These are phyloP conservation scores for Actinia tenebrosa DNA, from an alignment of 64 coral and sea anemone species.

Conservation along the genomic window DNA sequence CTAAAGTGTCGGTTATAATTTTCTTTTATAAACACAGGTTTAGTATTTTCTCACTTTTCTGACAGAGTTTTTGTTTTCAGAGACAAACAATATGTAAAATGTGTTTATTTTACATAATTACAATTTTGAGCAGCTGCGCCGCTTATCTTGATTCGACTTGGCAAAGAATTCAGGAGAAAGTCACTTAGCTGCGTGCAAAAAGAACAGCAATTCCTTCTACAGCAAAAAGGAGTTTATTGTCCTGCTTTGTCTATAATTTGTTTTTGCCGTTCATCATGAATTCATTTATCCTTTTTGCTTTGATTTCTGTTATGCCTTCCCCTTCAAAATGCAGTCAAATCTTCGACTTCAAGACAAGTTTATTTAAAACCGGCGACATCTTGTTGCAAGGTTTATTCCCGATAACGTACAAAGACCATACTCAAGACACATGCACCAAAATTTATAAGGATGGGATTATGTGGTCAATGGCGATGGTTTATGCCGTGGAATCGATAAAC, in stretches of 20 bases:
- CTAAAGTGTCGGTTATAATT: too few relatives aligned
- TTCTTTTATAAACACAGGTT: neutral
- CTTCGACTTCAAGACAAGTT: neutral
- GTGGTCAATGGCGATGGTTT: conserved; percentile 84
- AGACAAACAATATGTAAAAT: neutral
- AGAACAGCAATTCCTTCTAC: neutral
- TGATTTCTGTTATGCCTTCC: neutral
- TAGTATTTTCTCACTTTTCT: neutral
- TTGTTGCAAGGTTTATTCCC: conserved; percentile 73
- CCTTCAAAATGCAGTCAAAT: neutral
- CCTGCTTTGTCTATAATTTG: neutral
- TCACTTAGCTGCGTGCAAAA: neutral
- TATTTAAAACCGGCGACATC: conserved; percentile 36
- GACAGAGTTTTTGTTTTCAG: neutral
- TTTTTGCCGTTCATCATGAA: neutral
- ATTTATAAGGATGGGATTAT: conserved; percentile 39
- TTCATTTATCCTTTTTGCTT: neutral
- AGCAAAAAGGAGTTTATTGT: neutral
- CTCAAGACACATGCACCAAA: conserved; percentile 32
- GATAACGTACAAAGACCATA: conserved; percentile 43
- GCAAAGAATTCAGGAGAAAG: neutral
- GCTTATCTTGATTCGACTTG: neutral
- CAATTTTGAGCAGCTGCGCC: neutral
- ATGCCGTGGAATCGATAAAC: conserved; percentile 79
- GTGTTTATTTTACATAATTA: neutral